Evolutionary conservation across 2,797 vertebrate species (phyloP), one percentile per base, ranked within the genome.

Genomic region (Malurus leucopterus): DNA sequence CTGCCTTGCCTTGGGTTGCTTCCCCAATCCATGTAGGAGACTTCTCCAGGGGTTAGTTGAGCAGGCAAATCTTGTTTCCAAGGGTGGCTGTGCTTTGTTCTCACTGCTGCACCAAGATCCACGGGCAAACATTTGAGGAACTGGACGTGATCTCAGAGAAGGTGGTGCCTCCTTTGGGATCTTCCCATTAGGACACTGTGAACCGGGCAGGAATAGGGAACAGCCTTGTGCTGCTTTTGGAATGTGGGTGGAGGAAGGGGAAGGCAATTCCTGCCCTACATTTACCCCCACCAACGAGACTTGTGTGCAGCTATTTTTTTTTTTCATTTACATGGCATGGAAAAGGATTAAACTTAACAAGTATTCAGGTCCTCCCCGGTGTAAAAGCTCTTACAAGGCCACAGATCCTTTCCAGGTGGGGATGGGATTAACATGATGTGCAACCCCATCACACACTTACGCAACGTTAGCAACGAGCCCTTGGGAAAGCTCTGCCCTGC

Each of bases 91-190:
- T 27, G 38, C 70, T 68, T 41, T 14, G 36, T n/a, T 83, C 62
- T 29, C 40, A 77, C 63, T 73, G 13, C 71, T 61, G 26, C 5
- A 2, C 1, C 2, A 41, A 82, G 40, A 71, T 32, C 58, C 62
- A 19, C 0, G 11, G 62, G 46, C 30, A 58, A 44, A 68, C 0
- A 0, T 30, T 2, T 12, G 18, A 76, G 49, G 69, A 59, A 32
- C 61, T 43, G 23, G 38, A 74, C 47, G 15, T 1, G 38, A 30
- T 24, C 64, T 10, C 18, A 34, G 34, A 53, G 57, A 7, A 41
- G 2, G 18, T 8, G 62, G 15, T 0, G 2, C 30, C 19, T 74
- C 44, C 88, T 40, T 3, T 15, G 70, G 83, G 77, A 36, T 8
- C 34, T 15, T n/a, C 34, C 53, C 3, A 0, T 2, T 1, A 15